A percentile compares a stretch with the other conserved stretches of the same genome.
Conservation (phyloP, 2,888 invertebrate genomes). For the Tachina grossa region DNA sequence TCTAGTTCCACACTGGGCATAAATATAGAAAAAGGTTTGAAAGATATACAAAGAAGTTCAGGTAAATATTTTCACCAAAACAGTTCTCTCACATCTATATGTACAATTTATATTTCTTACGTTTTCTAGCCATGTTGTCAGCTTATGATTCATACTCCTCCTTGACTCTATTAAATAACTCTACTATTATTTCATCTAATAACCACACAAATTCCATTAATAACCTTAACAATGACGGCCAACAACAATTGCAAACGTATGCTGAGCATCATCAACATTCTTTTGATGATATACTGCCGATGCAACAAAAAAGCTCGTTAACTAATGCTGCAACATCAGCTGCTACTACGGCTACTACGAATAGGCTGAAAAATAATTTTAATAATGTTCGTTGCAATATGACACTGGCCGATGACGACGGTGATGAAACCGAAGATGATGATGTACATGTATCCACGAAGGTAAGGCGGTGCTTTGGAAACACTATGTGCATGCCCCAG, state of each 20-base stretch:
- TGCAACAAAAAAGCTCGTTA: constrained; percentile 42
- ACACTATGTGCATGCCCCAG: constrained; percentile 92
- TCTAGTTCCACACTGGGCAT: constrained; percentile 80
- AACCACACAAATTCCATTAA: constrained; percentile 49
- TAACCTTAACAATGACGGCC: constrained; percentile 44
- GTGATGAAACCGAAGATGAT: constrained; percentile 77
- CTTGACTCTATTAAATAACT: constrained; percentile 75
- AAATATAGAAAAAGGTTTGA: constrained; percentile 82
- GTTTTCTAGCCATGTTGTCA: constrained; percentile 73
- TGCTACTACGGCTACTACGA: constrained; percentile 47
- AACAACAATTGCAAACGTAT: constrained; percentile 40
- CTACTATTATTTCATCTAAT: constrained; percentile 44
- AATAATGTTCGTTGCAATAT: constrained; percentile 69
- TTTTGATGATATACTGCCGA: constrained; percentile 68
- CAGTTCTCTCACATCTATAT: background rate
- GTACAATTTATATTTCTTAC: background rate
- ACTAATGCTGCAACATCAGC: constrained; percentile 53
- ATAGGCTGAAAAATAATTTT: constrained; percentile 68
- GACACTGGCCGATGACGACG: constrained; percentile 67
- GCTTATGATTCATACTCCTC: constrained; percentile 77
- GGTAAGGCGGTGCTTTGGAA: constrained; percentile 87
- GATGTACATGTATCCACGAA: constrained; percentile 82
- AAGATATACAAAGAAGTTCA: constrained; percentile 82
- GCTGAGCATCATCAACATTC: constrained; percentile 51
- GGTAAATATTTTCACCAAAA: constrained; percentile 73